phyloP scores from a whole-genome alignment of 2,888 invertebrate genomes.

The Caenorhabditis doughertyi region DNA sequence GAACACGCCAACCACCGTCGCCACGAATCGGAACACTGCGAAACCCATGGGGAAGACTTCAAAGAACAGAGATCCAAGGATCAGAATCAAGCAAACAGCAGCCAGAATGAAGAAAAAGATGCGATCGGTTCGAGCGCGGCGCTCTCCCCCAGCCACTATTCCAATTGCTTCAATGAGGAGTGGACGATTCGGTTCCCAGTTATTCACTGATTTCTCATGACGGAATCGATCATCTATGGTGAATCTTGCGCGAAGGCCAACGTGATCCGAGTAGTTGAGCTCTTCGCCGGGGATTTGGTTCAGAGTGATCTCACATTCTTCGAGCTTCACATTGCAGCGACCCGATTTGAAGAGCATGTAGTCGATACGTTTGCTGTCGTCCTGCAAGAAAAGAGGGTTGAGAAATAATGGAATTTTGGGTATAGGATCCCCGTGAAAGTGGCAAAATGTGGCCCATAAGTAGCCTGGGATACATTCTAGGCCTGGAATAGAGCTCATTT shows the following conservation, averaged over 20 bases:
- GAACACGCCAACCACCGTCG: slow-evolving; percentile 80
- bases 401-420: too few species aligned
- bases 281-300: slow-evolving; percentile 70
- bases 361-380: slow-evolving; percentile 92
- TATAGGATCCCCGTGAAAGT: too few species aligned
- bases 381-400: slow-evolving; percentile 37
- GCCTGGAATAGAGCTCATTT: too few species aligned
- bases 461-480: too few species aligned
- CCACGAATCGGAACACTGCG: slow-evolving; percentile 73
- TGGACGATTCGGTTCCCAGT: slow-evolving; percentile 72
- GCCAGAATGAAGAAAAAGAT: slow-evolving; percentile 62
- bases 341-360: slow-evolving; percentile 88
- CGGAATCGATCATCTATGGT: slow-evolving; percentile 65
- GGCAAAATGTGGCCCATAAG: too few species aligned
- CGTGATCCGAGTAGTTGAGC: slow-evolving; percentile 81
- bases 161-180: slow-evolving; percentile 73
- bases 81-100: slow-evolving; percentile 53
- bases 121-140: slow-evolving; percentile 76
- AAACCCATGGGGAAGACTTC: slow-evolving; percentile 65
- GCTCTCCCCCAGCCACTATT: slow-evolving; percentile 79
- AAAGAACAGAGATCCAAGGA: slow-evolving; percentile 64
- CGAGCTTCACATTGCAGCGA: slow-evolving; percentile 68
- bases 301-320: slow-evolving; percentile 70
- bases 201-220: slow-evolving; percentile 60
- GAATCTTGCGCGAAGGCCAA: slow-evolving; percentile 78